Evolutionary conservation across 2,888 invertebrate species (phyloP), one percentile per base, ranked within the genome.

Genomic region (Diarsia mendica): DNA sequence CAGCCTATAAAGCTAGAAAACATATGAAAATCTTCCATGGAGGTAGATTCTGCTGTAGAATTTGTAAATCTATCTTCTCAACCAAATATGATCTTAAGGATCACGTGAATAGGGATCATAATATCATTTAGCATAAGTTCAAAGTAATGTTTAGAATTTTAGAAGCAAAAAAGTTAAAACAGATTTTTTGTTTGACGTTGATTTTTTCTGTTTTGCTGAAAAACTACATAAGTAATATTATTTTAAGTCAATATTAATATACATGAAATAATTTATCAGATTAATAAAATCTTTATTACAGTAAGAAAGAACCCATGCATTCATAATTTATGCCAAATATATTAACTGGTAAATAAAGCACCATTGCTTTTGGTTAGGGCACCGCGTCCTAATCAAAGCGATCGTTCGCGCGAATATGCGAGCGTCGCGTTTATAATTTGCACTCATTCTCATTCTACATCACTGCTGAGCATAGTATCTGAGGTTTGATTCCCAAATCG

Each of bases 11-110:
- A 77, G 88, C 90, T n/a, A 91, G 87, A 74, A 83, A 84, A 2
- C 96, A 96, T 75, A 93, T 95, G 94, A 92, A 83, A 69, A 74
- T 87, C 0, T 85, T 79, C 13, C 96, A 96, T n/a, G 96, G 96
- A 0, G 95, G 95, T 3, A 91, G 82, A 63, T 94, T 90, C 75
- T 91, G 91, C 49, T 95, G 96, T 85, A 92, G 93, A 64, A 87
- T 94, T 4, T 96, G 96, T 84, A 95, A 92, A 87, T 88, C 89
- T 9, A 90, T 92, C 13, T 91, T 93, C 80, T 80, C 87, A 60
- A 93, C 86, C 68, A 94, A 92, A 87, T 85, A 82, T 76, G 91
- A 90, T 72, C 91, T 95, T 53, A 95, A 93, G 83, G 77, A 82
- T 13, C 96, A 96, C 86, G 89, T 92, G 0, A 89, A 88, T 78